These are phyloP conservation scores for Rutilus rutilus DNA, from an alignment of 2,113 vertebrate genomes.

Conservation along the genomic window DNA sequence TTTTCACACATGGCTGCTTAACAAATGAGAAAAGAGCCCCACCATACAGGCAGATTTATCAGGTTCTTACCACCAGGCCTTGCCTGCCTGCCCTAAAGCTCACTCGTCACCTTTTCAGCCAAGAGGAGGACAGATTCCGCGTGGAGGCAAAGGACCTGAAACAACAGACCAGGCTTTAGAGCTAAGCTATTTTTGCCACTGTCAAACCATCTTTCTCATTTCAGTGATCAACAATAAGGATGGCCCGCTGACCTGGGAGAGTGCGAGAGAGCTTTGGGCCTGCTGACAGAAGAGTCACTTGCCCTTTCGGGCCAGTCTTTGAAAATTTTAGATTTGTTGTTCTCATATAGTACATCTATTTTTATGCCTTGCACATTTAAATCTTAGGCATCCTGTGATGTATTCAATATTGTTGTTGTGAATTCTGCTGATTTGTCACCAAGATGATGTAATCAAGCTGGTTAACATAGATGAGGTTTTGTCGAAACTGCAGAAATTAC, in stretches of 20 bases:
- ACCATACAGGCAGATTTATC: constrained; percentile 82
- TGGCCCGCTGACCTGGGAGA: neutral
- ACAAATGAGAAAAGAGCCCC: constrained; percentile 92
- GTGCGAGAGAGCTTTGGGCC: neutral
- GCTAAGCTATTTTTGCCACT: neutral
- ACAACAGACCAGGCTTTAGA: neutral
- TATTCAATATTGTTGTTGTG: neutral
- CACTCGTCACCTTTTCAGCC: constrained; percentile 26
- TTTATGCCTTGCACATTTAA: neutral
- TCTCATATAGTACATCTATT: neutral
- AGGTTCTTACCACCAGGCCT: constrained; percentile 42
- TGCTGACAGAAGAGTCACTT: neutral
- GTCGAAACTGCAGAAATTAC: neutral
- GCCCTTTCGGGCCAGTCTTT: neutral
- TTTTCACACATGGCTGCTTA: constrained; percentile 96
- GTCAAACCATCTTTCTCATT: constrained; percentile 7
- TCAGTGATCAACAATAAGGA: neutral
- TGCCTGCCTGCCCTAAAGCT: constrained; percentile 17
- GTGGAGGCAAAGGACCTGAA: constrained; percentile 7
- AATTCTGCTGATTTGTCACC: too few species aligned
- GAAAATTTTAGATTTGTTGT: too few species aligned
- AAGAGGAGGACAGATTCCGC: constrained; percentile 8
- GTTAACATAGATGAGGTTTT: neutral
- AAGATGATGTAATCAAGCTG: too few species aligned
- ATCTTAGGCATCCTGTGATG: neutral